Conservation (phyloP, 2,113 vertebrate species). For the Grallaria varia region DNA sequence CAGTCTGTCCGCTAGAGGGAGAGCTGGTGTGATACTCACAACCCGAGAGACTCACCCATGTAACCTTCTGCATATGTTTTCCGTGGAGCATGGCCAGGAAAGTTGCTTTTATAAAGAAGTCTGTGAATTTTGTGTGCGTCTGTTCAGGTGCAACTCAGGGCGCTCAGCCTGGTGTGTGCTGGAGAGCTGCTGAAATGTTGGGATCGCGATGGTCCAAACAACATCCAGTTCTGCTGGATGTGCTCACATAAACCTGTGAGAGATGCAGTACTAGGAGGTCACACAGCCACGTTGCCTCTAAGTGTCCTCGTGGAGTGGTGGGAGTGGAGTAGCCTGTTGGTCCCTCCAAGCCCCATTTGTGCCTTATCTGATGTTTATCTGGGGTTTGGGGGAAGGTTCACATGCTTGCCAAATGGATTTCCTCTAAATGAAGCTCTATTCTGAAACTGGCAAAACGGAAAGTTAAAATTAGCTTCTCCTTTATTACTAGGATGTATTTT, state of each 20-base stretch:
- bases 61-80: neutral
- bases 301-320: neutral
- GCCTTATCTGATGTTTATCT: neutral
- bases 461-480: slow-evolving; percentile 6
- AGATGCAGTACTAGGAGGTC: neutral
- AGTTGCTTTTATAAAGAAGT: neutral
- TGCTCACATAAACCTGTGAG: neutral
- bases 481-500: slow-evolving; percentile 44
- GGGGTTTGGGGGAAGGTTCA: neutral
- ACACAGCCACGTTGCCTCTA: fast-evolving
- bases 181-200: neutral
- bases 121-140: neutral
- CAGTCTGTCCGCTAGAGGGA: fast-evolving
- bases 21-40: neutral
- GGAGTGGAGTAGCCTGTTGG: neutral
- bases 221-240: neutral
- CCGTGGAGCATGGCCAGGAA: neutral
- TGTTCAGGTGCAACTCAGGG: neutral
- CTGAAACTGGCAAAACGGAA: neutral
- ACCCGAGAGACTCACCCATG: fast-evolving
- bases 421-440: neutral
- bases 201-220: neutral
- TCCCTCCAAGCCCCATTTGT: neutral
- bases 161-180: neutral
- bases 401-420: neutral